Evolutionary conservation across 2,888 invertebrate species (phyloP).

Genomic region (Stenodema calcarata): DNA sequence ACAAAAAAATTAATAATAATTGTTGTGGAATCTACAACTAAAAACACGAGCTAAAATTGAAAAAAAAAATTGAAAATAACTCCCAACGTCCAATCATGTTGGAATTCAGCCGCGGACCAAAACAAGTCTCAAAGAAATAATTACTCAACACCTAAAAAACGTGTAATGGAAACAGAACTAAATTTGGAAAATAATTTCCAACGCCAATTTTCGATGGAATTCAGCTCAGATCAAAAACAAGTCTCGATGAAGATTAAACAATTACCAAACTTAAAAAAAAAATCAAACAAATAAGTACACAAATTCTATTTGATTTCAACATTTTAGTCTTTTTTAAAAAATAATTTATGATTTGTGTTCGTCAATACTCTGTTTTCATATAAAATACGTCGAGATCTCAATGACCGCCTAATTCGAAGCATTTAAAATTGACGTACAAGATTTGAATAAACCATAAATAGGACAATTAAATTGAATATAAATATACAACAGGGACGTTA

Average conservation of each 20-base stretch:
- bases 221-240: background rate
- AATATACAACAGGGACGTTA: slow-evolving; percentile 3
- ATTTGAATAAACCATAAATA: slow-evolving; percentile 20
- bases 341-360: slow-evolving; percentile 29
- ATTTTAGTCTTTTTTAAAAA: slow-evolving; percentile 36
- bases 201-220: background rate
- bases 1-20: no score
- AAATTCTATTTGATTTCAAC: slow-evolving; percentile 37
- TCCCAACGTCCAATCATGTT: no score
- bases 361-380: background rate
- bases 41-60: background rate
- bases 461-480: background rate
- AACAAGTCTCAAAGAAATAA: no score
- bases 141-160: no score
- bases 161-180: background rate
- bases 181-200: background rate
- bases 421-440: slow-evolving; percentile 25
- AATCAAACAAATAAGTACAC: slow-evolving; percentile 35
- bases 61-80: no score
- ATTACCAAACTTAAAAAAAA: background rate
- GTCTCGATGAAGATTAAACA: background rate
- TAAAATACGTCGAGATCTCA: slow-evolving; percentile 4
- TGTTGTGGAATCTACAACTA: background rate
- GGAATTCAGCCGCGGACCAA: no score
- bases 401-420: slow-evolving; percentile 28